Percentiles rank a stretch among this genome's conserved stretches.
phyloP scores from a whole-genome alignment of 2,113 vertebrate genomes.

The Psettodes erumei region DNA sequence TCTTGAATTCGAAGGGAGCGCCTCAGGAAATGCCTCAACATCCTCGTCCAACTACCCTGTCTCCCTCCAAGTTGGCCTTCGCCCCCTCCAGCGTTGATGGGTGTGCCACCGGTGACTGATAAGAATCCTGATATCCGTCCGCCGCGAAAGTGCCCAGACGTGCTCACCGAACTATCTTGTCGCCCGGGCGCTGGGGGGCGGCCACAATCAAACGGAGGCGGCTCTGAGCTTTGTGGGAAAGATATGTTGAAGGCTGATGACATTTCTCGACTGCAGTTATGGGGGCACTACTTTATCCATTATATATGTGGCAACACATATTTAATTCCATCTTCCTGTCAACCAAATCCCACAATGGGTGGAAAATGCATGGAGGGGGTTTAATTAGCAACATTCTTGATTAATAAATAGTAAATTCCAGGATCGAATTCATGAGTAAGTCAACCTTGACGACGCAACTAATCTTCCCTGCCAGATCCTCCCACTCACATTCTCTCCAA shows the following conservation, averaged over 20 bases:
- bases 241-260: conserved; percentile 59
- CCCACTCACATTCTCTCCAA: conserved; percentile 46
- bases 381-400: conserved; percentile 66
- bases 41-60: conserved; percentile 14
- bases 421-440: conserved; percentile 63
- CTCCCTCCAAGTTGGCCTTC: conserved; percentile 23
- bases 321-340: conserved; percentile 48
- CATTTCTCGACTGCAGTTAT: conserved; percentile 38
- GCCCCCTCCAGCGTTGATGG: conserved; percentile 12
- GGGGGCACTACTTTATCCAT: conserved; percentile 49
- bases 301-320: conserved; percentile 36
- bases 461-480: conserved; percentile 70
- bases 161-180: conserved; percentile 32
- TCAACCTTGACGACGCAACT: conserved; percentile 70
- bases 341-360: conserved; percentile 37
- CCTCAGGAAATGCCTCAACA: conserved; percentile 29
- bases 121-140: conserved; percentile 50
- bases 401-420: conserved; percentile 63
- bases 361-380: conserved; percentile 2
- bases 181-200: conserved; percentile 6
- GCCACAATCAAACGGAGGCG: conserved; percentile 45
- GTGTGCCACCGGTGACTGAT: conserved; percentile 47
- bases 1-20: conserved; percentile 48
- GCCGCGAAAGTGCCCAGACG: conserved; percentile 32
- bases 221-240: conserved; percentile 58